Evolutionary conservation across 2,113 vertebrate genomes (phyloP).

Genomic region (Oncorhynchus kisutch): DNA sequence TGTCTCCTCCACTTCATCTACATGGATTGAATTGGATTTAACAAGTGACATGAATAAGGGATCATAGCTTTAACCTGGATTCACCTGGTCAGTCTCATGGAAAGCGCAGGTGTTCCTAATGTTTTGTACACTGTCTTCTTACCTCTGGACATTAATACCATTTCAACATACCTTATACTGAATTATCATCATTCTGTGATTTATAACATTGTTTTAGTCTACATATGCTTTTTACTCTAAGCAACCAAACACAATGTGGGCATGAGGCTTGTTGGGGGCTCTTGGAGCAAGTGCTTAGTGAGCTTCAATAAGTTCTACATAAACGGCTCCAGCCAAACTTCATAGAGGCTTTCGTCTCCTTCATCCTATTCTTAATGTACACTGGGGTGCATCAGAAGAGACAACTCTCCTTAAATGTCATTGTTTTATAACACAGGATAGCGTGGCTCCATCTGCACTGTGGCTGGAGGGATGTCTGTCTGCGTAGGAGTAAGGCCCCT

Average conservation of each 20-base stretch:
- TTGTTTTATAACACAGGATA: too few relatives aligned
- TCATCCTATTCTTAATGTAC: too few relatives aligned
- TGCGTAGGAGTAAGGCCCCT: too few relatives aligned
- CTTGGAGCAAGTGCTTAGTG: background rate
- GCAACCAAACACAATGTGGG: background rate
- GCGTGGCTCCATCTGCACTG: too few relatives aligned
- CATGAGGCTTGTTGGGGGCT: background rate
- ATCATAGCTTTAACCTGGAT: background rate
- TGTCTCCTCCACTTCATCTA: too few relatives aligned
- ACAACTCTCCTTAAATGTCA: conserved; percentile 14
- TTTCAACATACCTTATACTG: conserved; percentile 52
- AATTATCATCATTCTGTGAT: conserved; percentile 10
- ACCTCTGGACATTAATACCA: conserved; percentile 57
- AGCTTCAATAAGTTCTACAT: background rate
- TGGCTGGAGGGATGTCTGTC: too few relatives aligned
- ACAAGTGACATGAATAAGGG: too few relatives aligned
- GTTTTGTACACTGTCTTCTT: conserved; percentile 25
- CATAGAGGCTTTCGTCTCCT: too few relatives aligned
- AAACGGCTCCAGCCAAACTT: conserved; percentile 4
- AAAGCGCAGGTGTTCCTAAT: conserved; percentile 23
- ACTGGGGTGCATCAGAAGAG: background rate
- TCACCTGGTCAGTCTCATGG: conserved; percentile 26
- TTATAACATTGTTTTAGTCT: background rate
- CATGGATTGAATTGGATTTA: too few relatives aligned
- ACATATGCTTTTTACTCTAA: conserved; percentile 20